Evolutionary conservation across 2,888 invertebrate species (phyloP), one percentile per base, ranked within the genome.

Genomic region (Pyrochroa serraticornis): DNA sequence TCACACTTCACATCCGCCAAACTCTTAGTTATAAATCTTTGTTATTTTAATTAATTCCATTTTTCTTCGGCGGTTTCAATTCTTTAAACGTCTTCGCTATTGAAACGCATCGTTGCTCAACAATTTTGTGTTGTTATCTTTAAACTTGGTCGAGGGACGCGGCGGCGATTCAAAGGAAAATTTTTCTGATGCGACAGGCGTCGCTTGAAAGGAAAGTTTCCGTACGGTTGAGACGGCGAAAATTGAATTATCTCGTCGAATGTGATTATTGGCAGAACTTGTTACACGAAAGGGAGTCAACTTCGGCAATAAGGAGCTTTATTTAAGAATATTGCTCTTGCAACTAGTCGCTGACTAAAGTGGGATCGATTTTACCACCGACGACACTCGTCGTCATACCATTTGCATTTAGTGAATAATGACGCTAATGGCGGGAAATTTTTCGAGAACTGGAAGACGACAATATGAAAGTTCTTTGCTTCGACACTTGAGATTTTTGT

Each of bases 261-360:
- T 54, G 46, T 44, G 59, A 54, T 59, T 59, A 59, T 59, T 59
- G 60, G 56, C 46, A 52, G 56, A 63, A 53, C 39, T 60, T 63
- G 57, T 57, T 44, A 50, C 41, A 45, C 41, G 38, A 54, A 50
- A 38, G 43, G 54, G 49, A 49, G 45, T 53, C 53, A 47, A 37
- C 48, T 41, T 42, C 42, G 31, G 47, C 37, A 47, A 43, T 62
- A 58, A 62, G 58, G 34, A 49, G 55, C 55, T 55, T 61, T 57
- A 46, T 41, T 50, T 36, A 41, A 45, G 50, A 35, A 50, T 44
- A 49, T 56, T 56, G 35, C 22, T 22, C 22, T 5, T 22, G 22
- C 22, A 22, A 22, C 22, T 22, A 22, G 22, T 22, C 22, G 22
- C 22, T 5, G 22, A 22, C 22, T 22, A 22, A 22, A 22, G 22